Evolutionary conservation across 2,113 vertebrate species (phyloP).

Genomic region (Orycteropus afer): DNA sequence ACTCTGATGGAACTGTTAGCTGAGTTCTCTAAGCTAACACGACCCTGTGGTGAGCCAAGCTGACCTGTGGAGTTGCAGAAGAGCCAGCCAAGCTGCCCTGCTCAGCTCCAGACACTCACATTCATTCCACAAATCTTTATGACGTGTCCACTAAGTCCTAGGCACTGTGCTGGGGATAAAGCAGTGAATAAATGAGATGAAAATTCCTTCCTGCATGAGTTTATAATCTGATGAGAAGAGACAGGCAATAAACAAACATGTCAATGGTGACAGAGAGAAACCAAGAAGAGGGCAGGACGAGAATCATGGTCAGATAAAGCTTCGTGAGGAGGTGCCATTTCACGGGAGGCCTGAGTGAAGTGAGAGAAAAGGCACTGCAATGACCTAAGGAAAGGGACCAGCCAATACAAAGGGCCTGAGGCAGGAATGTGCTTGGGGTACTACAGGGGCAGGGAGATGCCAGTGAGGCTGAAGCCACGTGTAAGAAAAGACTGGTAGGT

Average conservation of each 20-base stretch:
- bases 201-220: conserved; percentile 37
- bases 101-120: not conserved
- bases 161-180: not conserved
- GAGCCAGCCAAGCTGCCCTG: not conserved
- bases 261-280: conserved; percentile 24
- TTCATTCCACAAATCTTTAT: conserved; percentile 26
- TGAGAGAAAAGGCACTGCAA: not conserved
- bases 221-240: not conserved
- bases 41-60: not conserved
- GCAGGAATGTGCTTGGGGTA: not conserved
- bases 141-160: conserved; percentile 15
- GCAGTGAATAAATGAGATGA: not conserved
- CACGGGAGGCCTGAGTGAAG: conserved; percentile 18
- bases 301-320: not conserved
- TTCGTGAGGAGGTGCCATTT: not conserved
- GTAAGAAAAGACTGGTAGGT: not conserved
- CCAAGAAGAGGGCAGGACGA: not conserved
- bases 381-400: not conserved
- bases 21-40: not conserved
- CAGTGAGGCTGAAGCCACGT: not conserved
- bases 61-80: conserved; percentile 8
- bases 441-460: not conserved
- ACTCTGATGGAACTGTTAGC: not conserved
- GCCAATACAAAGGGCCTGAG: not conserved
- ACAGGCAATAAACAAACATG: conserved; percentile 26